Percentiles rank a stretch among this genome's conserved stretches.
Conservation (phyloP, 2,888 invertebrate genomes). For the Pristionchus japonicus region DNA sequence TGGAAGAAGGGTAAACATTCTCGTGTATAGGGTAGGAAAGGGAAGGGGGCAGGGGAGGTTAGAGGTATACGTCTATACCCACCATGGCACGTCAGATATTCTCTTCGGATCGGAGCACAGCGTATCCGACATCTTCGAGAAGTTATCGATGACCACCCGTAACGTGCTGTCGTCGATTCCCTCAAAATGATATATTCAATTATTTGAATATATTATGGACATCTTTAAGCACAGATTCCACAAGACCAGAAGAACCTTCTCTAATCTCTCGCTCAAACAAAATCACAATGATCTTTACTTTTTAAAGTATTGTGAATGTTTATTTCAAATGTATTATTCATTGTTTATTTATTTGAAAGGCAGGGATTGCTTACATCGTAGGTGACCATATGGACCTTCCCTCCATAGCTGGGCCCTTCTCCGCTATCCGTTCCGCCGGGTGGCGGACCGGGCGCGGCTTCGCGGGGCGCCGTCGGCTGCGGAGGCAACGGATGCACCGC, state of each 20-base stretch:
- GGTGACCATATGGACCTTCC: constrained; percentile 42
- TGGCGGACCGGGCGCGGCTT: background rate
- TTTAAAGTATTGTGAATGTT: too few relatives aligned
- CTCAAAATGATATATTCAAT: background rate
- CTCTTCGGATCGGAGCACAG: constrained; percentile 91
- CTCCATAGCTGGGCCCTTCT: constrained; percentile 17
- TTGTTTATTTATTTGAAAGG: too few relatives aligned
- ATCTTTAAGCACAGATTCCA: too few relatives aligned
- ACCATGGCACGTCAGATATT: constrained; percentile 96
- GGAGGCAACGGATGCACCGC: constrained; percentile 55
- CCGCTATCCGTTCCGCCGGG: background rate
- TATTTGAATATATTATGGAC: too few relatives aligned
- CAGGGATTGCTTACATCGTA: constrained; percentile 25
- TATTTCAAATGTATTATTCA: too few relatives aligned
- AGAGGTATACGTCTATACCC: constrained; percentile 54
- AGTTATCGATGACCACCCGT: constrained; percentile 88
- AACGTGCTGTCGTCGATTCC: constrained; percentile 82
- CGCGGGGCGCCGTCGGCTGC: constrained; percentile 15
- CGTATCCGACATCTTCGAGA: constrained; percentile 87
- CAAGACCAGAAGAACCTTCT: too few relatives aligned
- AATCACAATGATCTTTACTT: too few relatives aligned
- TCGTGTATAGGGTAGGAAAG: background rate
- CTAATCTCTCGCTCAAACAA: too few relatives aligned
- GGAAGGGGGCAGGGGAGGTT: background rate
- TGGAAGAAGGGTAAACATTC: constrained; percentile 1